Percentiles rank a stretch among this genome's conserved stretches.
phyloP scores from a whole-genome alignment of 2,888 invertebrate species.

The Leptinotarsa peninsularis region DNA sequence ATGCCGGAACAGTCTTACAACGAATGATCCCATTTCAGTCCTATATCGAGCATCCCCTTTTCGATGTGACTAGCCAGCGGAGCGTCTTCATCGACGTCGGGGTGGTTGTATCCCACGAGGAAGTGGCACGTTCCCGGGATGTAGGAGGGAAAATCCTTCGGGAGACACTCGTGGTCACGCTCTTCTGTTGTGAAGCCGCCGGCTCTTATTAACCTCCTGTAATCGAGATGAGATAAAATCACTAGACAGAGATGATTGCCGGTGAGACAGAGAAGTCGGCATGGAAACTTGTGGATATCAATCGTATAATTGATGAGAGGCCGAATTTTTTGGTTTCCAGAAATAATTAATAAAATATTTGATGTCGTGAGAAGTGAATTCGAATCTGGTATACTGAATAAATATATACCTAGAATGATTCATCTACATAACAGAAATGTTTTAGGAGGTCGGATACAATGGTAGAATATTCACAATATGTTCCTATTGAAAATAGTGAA shows the following conservation, averaged over 20 bases:
- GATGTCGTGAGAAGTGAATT: too few relatives aligned
- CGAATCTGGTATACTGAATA: too few relatives aligned
- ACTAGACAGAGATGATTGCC: neutral
- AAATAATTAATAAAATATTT: too few relatives aligned
- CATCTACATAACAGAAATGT: too few relatives aligned
- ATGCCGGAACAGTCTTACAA: conserved; percentile 34
- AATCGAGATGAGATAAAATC: conserved; percentile 46
- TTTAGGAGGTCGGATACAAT: too few relatives aligned
- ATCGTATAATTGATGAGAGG: too few relatives aligned
- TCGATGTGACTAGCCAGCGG: conserved; percentile 78
- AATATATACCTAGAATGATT: too few relatives aligned
- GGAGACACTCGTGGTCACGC: conserved; percentile 81
- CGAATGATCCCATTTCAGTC: conserved; percentile 63
- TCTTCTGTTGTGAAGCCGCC: conserved; percentile 83
- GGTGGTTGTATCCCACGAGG: conserved; percentile 82
- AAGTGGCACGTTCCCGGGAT: conserved; percentile 88
- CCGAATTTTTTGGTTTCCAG: too few relatives aligned
- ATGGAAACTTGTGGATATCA: neutral
- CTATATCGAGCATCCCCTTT: conserved; percentile 74
- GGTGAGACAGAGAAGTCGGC: neutral
- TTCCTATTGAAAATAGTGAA: too few relatives aligned
- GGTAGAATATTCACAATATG: too few relatives aligned
- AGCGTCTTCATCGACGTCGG: conserved; percentile 71
- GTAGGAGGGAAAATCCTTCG: conserved; percentile 85
- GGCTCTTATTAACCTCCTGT: conserved; percentile 80